These are phyloP conservation scores for Heliconius cydno DNA, from an alignment of 2,888 invertebrate genomes.

Conservation along the genomic window DNA sequence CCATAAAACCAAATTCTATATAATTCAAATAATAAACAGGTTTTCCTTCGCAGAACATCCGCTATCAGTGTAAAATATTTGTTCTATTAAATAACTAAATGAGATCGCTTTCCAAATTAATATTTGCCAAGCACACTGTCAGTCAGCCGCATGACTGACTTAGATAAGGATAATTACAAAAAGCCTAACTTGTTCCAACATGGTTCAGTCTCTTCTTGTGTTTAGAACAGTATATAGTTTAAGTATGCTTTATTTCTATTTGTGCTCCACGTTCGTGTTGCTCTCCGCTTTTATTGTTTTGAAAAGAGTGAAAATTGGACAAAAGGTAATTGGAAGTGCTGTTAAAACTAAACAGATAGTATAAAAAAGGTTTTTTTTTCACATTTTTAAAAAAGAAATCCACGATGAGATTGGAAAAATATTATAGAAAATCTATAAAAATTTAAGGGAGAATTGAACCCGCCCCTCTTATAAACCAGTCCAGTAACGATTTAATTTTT, in stretches of 20 bases:
- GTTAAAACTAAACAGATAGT: background rate
- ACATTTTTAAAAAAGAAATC: too few relatives aligned
- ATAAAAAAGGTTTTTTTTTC: background rate
- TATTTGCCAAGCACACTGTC: conserved; percentile 38
- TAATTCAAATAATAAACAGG: background rate
- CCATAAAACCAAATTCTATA: background rate
- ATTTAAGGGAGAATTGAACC: background rate
- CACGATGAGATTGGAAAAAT: background rate
- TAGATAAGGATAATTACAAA: conserved; percentile 43
- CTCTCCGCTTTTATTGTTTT: conserved; percentile 61
- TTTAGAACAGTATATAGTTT: conserved; percentile 49
- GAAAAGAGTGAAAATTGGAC: conserved; percentile 58
- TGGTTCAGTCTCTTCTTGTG: conserved; percentile 50
- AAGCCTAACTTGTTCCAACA: conserved; percentile 33
- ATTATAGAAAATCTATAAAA: background rate
- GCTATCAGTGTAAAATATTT: conserved; percentile 24
- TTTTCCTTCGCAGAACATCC: conserved; percentile 8
- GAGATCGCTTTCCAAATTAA: conserved; percentile 8
- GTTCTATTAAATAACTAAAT: conserved; percentile 21
- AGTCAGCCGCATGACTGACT: conserved; percentile 33
- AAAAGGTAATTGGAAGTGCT: conserved; percentile 54
- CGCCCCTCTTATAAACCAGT: too few relatives aligned
- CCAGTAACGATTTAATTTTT: too few relatives aligned
- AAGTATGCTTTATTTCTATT: conserved; percentile 64
- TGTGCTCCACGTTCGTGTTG: conserved; percentile 63